Evolutionary conservation across 2,888 invertebrate species (phyloP).

Genomic region (Danaus chrysippus): DNA sequence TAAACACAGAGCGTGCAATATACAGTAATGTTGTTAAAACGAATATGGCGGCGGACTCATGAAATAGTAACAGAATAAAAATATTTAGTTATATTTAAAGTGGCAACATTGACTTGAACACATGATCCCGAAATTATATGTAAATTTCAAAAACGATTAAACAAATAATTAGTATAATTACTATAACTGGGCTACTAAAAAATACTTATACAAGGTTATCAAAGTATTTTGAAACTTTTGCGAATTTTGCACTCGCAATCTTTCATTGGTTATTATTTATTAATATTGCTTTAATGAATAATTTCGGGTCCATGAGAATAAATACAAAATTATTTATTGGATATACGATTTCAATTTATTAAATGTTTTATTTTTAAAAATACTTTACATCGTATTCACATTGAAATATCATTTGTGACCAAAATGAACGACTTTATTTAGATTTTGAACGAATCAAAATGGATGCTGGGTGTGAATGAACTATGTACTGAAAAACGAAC

Average conservation of each 20-base stretch:
- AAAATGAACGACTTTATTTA: constrained; percentile 72
- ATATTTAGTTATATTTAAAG: neutral
- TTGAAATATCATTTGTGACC: constrained; percentile 57
- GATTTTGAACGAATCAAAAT: constrained; percentile 80
- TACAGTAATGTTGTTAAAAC: constrained; percentile 7
- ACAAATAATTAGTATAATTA: too few species aligned
- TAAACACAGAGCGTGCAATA: constrained; percentile 1
- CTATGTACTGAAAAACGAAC: constrained; percentile 77
- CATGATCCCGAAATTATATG: too few species aligned
- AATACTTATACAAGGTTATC: too few species aligned
- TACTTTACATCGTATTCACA: constrained; percentile 44
- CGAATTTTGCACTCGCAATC: too few species aligned
- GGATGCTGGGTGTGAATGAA: constrained; percentile 80
- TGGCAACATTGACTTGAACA: constrained; percentile 7
- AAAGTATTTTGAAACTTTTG: too few species aligned
- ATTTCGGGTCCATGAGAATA: too few species aligned
- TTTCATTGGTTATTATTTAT: too few species aligned
- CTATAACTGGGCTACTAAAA: too few species aligned
- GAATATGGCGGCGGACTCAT: constrained; percentile 8
- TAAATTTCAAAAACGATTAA: too few species aligned
- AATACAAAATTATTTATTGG: too few species aligned
- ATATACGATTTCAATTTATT: too few species aligned
- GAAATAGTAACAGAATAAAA: neutral
- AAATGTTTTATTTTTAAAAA: constrained; percentile 27
- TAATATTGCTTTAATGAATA: too few species aligned